Percentiles rank a stretch among this genome's conserved stretches.
Conservation (phyloP, 2,113 vertebrate species). For the Pelecanus crispus region DNA sequence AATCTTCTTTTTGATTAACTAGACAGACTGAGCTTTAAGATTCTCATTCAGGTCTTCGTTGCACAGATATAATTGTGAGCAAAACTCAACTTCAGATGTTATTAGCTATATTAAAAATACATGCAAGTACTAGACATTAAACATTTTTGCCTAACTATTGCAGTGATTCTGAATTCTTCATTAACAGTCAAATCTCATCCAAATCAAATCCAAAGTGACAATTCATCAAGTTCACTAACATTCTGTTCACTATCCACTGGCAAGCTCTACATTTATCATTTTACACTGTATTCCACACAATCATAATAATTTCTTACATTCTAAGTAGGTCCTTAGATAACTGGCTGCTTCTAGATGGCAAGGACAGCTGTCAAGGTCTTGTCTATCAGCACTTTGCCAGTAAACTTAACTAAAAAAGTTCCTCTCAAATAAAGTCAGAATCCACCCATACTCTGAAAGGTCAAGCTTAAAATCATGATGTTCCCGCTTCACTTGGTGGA, state of each 20-base stretch:
- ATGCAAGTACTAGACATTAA: slow-evolving; percentile 54
- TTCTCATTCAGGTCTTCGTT: slow-evolving; percentile 29
- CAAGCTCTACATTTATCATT: not conserved
- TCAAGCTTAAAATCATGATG: not conserved
- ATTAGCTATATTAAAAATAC: slow-evolving; percentile 59
- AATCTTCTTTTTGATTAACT: slow-evolving; percentile 40
- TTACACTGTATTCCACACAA: not conserved
- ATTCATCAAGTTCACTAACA: not conserved
- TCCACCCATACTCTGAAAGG: not conserved
- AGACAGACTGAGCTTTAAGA: slow-evolving; percentile 29
- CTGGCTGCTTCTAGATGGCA: not conserved
- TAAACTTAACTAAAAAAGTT: not conserved
- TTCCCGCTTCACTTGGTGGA: not conserved
- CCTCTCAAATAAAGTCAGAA: not conserved
- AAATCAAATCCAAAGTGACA: slow-evolving; percentile 58
- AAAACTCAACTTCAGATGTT: slow-evolving; percentile 59
- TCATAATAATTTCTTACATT: not conserved
- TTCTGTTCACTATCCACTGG: not conserved
- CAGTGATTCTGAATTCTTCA: slow-evolving; percentile 26
- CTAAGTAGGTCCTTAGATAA: not conserved
- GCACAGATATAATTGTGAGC: slow-evolving; percentile 51
- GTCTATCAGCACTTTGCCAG: not conserved
- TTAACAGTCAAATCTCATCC: not conserved
- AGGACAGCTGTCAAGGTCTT: not conserved
- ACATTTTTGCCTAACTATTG: slow-evolving; percentile 26